phyloP scores from a whole-genome alignment of 2,797 vertebrate genomes.

The Bryconaethiops microstoma region DNA sequence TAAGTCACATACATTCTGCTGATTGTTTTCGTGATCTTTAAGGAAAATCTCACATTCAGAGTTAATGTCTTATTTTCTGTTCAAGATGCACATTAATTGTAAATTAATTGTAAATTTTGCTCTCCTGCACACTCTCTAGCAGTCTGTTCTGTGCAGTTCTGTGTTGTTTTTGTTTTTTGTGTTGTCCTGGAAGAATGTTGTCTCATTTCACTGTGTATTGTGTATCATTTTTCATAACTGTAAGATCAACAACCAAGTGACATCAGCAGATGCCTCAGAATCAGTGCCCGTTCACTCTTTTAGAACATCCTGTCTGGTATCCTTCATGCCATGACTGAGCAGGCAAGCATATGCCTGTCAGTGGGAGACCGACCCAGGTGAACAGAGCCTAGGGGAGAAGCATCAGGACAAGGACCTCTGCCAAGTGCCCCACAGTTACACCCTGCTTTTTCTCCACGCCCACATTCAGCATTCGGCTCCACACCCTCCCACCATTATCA shows the following conservation, averaged over 20 bases:
- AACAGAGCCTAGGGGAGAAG: slow-evolving; percentile 4
- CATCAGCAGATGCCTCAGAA: not conserved
- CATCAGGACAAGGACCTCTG: slow-evolving; percentile 9
- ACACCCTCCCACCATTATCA: not conserved
- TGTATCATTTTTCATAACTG: not conserved
- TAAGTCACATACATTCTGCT: too few relatives aligned
- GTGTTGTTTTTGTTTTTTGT: not conserved
- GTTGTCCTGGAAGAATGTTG: too few relatives aligned
- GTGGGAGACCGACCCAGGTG: not conserved
- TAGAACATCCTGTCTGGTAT: not conserved
- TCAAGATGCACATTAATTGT: too few relatives aligned
- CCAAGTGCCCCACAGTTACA: slow-evolving; percentile 13
- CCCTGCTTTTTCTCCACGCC: slow-evolving; percentile 2
- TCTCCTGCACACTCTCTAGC: too few relatives aligned
- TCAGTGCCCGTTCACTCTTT: not conserved
- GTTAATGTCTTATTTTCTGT: too few relatives aligned
- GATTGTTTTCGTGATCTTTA: too few relatives aligned
- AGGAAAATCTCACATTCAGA: too few relatives aligned
- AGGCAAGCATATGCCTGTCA: not conserved
- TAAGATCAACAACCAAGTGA: not conserved
- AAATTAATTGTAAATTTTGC: too few relatives aligned
- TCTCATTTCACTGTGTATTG: not conserved
- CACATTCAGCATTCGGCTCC: not conserved
- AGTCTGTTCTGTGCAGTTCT: too few relatives aligned
- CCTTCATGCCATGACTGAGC: not conserved